These are phyloP conservation scores for Saturnia pavonia DNA, from an alignment of 2,888 invertebrate species.

Conservation along the genomic window DNA sequence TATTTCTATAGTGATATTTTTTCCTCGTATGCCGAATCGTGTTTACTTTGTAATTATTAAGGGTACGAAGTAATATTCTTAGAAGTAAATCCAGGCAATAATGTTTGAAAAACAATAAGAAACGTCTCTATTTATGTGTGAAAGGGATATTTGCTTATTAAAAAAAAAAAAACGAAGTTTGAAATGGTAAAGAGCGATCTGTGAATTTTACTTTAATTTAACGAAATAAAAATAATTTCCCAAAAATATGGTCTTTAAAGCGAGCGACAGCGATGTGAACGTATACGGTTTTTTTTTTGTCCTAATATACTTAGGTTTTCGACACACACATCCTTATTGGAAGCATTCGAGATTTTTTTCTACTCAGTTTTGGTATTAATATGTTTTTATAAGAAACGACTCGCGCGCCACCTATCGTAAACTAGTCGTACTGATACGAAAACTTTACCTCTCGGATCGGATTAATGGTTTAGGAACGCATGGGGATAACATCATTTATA, in stretches of 20 bases:
- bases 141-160: conserved; percentile 13
- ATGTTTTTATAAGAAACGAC: no score
- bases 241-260: not conserved
- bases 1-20: conserved; percentile 4
- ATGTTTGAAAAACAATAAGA: conserved; percentile 8
- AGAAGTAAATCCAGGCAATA: conserved; percentile 7
- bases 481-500: no score
- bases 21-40: not conserved
- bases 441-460: no score
- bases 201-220: conserved; percentile 3
- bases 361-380: no score
- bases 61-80: not conserved
- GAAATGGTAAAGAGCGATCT: not conserved
- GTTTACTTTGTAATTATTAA: not conserved
- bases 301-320: no score
- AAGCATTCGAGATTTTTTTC: no score
- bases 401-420: no score
- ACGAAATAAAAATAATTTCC: not conserved
- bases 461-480: no score
- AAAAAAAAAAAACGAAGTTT: conserved; percentile 26
- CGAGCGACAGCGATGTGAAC: not conserved
- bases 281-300: no score
- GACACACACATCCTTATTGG: no score
- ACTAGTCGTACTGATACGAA: no score
- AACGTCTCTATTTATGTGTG: conserved; percentile 6